These are phyloP conservation scores for Phalangium opilio DNA, from an alignment of 2,888 invertebrate genomes.

Conservation along the genomic window DNA sequence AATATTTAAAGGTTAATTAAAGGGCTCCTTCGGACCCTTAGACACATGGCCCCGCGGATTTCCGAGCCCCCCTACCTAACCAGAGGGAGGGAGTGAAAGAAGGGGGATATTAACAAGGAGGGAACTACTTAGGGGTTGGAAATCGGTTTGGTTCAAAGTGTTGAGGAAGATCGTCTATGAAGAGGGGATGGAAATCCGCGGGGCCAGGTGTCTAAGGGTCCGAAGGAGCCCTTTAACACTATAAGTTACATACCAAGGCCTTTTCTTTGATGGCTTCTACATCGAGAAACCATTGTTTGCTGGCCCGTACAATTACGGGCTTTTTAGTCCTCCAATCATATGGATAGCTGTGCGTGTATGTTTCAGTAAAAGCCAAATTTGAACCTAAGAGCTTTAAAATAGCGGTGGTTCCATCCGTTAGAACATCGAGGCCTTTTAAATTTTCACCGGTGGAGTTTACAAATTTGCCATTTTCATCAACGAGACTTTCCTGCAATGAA, in stretches of 20 bases:
- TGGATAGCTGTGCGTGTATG: slow-evolving; percentile 75
- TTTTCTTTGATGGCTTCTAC: slow-evolving; percentile 54
- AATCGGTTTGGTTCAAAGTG: no score
- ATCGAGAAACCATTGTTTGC: slow-evolving; percentile 94
- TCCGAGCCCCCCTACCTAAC: no score
- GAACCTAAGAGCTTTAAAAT: slow-evolving; percentile 43
- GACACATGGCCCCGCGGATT: no score
- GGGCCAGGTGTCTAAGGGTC: no score
- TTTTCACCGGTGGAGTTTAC: slow-evolving; percentile 41
- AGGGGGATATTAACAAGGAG: no score
- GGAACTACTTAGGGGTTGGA: no score
- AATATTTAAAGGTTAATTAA: no score
- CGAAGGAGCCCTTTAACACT: no score
- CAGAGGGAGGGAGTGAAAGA: no score
- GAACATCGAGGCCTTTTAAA: slow-evolving; percentile 51
- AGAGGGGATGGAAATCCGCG: no score
- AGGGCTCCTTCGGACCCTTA: no score
- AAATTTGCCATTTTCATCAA: slow-evolving; percentile 67
- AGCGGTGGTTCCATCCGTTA: slow-evolving; percentile 48
- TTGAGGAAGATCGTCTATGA: no score
- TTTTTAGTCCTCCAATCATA: slow-evolving; percentile 95
- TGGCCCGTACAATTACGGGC: slow-evolving; percentile 78
- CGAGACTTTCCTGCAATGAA: slow-evolving; percentile 50
- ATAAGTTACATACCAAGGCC: slow-evolving; percentile 60
- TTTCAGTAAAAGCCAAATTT: slow-evolving; percentile 46